These are phyloP conservation scores for Mechanitis messenoides DNA, from an alignment of 2,888 invertebrate genomes.

Conservation along the genomic window DNA sequence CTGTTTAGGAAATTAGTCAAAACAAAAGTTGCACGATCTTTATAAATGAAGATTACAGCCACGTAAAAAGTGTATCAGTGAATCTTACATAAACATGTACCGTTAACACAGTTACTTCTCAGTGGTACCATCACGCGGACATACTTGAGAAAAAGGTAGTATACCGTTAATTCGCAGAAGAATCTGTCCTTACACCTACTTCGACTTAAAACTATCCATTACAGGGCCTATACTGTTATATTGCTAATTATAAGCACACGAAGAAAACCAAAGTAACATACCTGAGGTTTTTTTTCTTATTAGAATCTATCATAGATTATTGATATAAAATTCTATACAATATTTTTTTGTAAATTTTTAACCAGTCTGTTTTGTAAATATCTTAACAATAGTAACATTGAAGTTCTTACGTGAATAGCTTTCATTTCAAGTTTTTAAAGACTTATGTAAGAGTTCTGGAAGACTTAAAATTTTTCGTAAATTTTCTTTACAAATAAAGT, in stretches of 20 bases:
- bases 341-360: too few relatives aligned
- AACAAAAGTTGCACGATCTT: background rate
- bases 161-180: slow-evolving; percentile 35
- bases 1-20: background rate
- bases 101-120: slow-evolving; percentile 16
- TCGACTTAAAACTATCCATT: slow-evolving; percentile 36
- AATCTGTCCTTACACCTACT: slow-evolving; percentile 30
- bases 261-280: too few relatives aligned
- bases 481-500: background rate
- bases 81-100: slow-evolving; percentile 1
- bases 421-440: background rate
- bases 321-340: too few relatives aligned
- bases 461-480: background rate
- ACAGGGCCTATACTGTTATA: slow-evolving; percentile 33
- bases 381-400: background rate
- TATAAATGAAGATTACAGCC: slow-evolving; percentile 2
- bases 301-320: too few relatives aligned
- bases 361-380: background rate
- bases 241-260: background rate
- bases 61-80: slow-evolving; percentile 3
- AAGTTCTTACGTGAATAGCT: background rate
- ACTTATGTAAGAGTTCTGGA: background rate
- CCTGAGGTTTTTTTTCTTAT: too few relatives aligned
- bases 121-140: slow-evolving; percentile 20
- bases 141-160: slow-evolving; percentile 37